Evolutionary conservation across 1,140 invertebrate genomes (phyloP).

Genomic region (Lamellibrachia luymesi): DNA sequence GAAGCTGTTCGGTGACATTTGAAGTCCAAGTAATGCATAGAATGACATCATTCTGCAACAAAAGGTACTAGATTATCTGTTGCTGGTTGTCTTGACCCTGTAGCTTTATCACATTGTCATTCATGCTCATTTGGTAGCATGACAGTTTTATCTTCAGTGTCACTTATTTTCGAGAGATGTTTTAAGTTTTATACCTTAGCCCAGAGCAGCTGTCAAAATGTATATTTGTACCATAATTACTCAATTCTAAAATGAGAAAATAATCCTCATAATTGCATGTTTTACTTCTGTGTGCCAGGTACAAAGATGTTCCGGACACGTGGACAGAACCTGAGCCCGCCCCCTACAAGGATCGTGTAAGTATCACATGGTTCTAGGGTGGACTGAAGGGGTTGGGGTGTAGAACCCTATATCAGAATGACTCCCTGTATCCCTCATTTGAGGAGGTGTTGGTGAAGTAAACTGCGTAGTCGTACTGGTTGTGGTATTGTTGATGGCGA

Average conservation of each 20-base stretch:
- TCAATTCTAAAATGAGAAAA: neutral
- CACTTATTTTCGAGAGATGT: neutral
- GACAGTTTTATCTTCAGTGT: neutral
- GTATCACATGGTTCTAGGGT: conserved; percentile 23
- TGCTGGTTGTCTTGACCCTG: no score
- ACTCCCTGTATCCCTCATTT: no score
- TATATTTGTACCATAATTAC: neutral
- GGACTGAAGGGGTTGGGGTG: neutral
- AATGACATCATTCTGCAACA: neutral
- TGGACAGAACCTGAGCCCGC: conserved; percentile 87
- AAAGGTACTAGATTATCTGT: neutral
- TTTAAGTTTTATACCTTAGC: neutral
- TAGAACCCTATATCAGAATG: neutral
- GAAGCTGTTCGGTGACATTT: neutral
- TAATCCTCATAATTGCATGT: neutral
- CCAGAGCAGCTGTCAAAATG: neutral
- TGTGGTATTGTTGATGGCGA: neutral
- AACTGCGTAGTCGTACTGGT: neutral
- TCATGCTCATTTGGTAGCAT: neutral
- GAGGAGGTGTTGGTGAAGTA: neutral
- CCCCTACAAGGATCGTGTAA: conserved; percentile 71
- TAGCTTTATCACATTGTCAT: neutral
- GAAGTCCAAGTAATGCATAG: neutral
- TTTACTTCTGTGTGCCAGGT: conserved; percentile 60
- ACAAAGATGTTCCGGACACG: conserved; percentile 85